Evolutionary conservation across 92 coral and sea anemone genomes (phyloP).

Genomic region (Siderastrea siderea): DNA sequence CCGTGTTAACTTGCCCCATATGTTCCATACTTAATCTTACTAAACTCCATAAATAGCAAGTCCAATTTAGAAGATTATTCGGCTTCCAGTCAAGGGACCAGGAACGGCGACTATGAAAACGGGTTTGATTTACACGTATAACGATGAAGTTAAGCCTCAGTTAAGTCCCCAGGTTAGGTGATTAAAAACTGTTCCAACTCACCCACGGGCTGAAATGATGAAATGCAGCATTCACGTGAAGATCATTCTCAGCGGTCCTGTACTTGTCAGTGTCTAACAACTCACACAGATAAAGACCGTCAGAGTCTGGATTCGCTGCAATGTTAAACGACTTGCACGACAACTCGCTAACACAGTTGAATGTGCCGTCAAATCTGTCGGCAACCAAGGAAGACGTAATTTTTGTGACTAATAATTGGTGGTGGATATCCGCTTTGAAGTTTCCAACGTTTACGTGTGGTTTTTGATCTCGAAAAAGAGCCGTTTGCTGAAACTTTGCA

Average conservation of each 20-base stretch:
- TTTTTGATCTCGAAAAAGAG: background rate
- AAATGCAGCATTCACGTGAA: constrained; percentile 1
- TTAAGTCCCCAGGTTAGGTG: too few relatives aligned
- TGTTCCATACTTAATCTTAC: too few relatives aligned
- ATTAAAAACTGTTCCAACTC: background rate
- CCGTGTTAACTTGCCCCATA: too few relatives aligned
- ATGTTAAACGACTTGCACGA: constrained; percentile 29
- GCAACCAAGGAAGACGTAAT: background rate
- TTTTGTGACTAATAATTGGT: background rate
- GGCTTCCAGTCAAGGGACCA: too few relatives aligned
- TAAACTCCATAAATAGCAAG: too few relatives aligned
- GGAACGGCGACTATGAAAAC: too few relatives aligned
- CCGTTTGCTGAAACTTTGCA: too few relatives aligned
- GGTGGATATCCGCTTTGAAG: constrained; percentile 10
- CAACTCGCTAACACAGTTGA: background rate
- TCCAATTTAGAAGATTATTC: too few relatives aligned
- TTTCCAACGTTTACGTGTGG: background rate
- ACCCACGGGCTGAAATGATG: constrained; percentile 45
- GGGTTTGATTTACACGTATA: too few relatives aligned
- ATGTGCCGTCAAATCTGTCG: background rate
- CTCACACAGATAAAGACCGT: constrained; percentile 11
- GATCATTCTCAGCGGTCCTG: background rate
- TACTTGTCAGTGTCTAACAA: constrained; percentile 34
- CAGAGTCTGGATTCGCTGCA: background rate
- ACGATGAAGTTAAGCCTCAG: too few relatives aligned